phyloP scores from a whole-genome alignment of 2,113 vertebrate genomes.

The Prunella fulvescens region DNA sequence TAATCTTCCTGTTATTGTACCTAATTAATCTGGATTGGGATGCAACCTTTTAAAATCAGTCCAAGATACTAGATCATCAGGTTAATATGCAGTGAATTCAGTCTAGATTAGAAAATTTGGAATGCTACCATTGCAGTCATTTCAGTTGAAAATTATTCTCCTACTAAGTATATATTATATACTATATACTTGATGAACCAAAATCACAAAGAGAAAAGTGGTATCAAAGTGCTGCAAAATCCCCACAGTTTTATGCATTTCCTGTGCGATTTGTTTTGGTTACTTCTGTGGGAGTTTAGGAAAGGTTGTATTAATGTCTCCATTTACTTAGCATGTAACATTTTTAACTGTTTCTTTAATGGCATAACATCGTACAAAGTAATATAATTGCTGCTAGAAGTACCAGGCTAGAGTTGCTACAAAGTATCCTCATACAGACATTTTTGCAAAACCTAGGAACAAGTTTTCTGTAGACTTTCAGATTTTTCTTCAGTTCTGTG shows the following conservation, averaged over 20 bases:
- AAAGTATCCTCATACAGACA: not conserved
- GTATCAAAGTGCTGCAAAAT: not conserved
- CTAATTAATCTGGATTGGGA: not conserved
- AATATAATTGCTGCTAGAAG: not conserved
- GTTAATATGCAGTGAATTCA: not conserved
- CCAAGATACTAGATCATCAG: not conserved
- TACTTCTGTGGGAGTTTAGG: not conserved
- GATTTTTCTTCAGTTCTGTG: not conserved
- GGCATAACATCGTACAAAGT: not conserved
- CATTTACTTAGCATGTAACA: not conserved
- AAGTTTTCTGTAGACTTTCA: not conserved
- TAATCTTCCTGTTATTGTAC: not conserved
- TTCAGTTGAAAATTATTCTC: not conserved
- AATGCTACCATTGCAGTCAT: not conserved
- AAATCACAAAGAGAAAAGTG: not conserved
- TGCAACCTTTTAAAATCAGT: not conserved
- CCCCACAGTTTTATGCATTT: not conserved
- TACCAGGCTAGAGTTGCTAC: not conserved
- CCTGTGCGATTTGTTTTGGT: not conserved
- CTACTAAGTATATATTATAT: not conserved
- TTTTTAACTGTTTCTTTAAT: not conserved
- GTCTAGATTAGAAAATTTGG: not conserved
- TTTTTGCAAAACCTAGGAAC: not conserved
- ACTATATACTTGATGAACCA: not conserved
- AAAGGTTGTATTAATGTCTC: not conserved